Evolutionary conservation across 2,113 vertebrate species (phyloP).

Genomic region (Coregonus clupeaformis): DNA sequence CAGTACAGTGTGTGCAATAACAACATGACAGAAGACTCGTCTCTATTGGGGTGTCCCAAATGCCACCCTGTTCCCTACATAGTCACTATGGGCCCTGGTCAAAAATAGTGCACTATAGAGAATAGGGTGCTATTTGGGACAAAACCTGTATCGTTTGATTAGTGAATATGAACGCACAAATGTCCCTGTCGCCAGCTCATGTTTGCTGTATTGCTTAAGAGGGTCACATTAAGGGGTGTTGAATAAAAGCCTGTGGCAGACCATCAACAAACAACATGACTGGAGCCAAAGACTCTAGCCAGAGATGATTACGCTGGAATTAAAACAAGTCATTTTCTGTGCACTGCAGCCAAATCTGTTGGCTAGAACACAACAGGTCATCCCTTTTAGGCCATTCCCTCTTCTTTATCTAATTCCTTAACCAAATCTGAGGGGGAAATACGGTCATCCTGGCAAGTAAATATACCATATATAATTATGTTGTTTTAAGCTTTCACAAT

Average conservation of each 20-base stretch:
- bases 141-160: not conserved
- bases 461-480: no score
- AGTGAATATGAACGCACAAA: not conserved
- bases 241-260: slow-evolving; percentile 2
- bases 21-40: no score
- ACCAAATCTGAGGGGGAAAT: not conserved
- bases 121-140: no score
- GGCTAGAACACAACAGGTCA: not conserved
- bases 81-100: no score
- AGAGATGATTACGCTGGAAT: not conserved
- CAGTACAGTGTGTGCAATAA: no score
- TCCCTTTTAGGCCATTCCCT: not conserved
- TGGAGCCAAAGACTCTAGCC: not conserved
- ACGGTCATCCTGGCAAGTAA: no score
- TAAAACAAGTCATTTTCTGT: not conserved
- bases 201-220: not conserved
- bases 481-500: not conserved
- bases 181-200: not conserved
- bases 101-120: no score
- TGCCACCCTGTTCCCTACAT: no score
- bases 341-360: not conserved
- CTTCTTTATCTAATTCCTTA: not conserved
- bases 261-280: slow-evolving; percentile 3
- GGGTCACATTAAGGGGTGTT: not conserved
- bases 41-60: no score